These are phyloP conservation scores for Ia io DNA, from an alignment of 2,113 vertebrate species.

Conservation along the genomic window DNA sequence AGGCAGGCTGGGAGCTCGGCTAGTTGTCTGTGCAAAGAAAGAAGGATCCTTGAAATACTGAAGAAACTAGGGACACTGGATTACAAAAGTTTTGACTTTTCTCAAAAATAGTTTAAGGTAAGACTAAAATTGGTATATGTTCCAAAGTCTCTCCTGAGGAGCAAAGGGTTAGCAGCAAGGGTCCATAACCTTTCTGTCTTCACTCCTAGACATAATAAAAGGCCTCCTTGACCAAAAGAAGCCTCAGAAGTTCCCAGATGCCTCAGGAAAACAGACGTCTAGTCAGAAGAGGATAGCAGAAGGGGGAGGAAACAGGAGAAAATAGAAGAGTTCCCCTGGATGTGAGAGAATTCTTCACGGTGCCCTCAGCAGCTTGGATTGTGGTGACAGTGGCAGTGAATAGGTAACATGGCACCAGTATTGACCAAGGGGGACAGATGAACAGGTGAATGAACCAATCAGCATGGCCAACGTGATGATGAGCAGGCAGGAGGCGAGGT, in stretches of 20 bases:
- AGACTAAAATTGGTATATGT: not conserved
- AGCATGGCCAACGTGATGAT: not conserved
- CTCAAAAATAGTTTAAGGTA: not conserved
- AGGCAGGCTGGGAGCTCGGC: not conserved
- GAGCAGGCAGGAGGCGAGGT: not conserved
- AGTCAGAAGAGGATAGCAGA: not conserved
- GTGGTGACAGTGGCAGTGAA: not conserved
- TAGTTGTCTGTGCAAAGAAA: not conserved
- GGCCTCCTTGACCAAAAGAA: not conserved
- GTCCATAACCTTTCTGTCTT: not conserved
- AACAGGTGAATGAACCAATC: no score
- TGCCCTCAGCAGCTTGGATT: rapidly evolving
- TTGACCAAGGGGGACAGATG: not conserved
- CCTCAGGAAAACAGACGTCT: not conserved
- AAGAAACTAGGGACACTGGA: not conserved
- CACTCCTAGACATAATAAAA: not conserved
- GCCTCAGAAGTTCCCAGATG: rapidly evolving
- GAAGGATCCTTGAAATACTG: not conserved
- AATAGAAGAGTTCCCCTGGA: rapidly evolving
- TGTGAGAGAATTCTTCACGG: not conserved
- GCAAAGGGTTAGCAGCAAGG: not conserved
- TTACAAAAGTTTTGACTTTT: not conserved
- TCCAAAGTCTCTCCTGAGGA: not conserved
- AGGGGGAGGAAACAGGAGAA: not conserved
- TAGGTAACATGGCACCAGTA: not conserved